Conservation (phyloP, 2,888 invertebrate species). For the Aphodius sticticus region DNA sequence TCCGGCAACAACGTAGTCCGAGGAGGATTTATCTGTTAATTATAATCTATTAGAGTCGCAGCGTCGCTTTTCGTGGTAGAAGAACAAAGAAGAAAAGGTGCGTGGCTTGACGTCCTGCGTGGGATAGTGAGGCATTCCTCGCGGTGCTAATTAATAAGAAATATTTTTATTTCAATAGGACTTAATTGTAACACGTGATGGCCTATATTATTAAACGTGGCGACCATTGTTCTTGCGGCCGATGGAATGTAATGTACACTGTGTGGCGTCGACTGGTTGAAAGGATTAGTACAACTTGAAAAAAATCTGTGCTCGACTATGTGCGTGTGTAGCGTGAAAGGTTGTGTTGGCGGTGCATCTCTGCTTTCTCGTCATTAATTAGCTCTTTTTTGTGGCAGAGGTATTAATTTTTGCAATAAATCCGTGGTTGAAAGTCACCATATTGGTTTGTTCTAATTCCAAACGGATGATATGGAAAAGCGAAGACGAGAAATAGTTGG, state of each 20-base stretch:
- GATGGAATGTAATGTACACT: not conserved
- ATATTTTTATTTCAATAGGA: conserved; percentile 4
- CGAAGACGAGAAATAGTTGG: no score
- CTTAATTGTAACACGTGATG: conserved; percentile 4
- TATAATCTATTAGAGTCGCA: not conserved
- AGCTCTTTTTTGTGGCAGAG: not conserved
- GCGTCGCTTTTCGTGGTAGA: not conserved
- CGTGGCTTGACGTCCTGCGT: conserved; percentile 4
- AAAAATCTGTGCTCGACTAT: not conserved
- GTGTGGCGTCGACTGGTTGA: not conserved
- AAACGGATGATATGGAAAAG: not conserved
- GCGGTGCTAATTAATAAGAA: not conserved
- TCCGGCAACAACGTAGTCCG: not conserved
- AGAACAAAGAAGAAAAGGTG: not conserved
- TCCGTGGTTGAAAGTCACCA: not conserved
- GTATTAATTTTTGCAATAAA: not conserved
- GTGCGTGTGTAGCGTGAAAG: not conserved
- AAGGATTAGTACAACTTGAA: not conserved
- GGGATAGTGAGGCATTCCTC: not conserved
- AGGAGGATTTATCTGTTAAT: not conserved
- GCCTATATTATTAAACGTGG: not conserved
- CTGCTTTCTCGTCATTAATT: not conserved
- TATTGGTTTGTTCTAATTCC: not conserved
- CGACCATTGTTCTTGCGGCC: not conserved
- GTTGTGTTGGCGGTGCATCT: not conserved